Conservation (phyloP, 2,113 vertebrate genomes). For the Cryptomyrus ogoouensis region DNA sequence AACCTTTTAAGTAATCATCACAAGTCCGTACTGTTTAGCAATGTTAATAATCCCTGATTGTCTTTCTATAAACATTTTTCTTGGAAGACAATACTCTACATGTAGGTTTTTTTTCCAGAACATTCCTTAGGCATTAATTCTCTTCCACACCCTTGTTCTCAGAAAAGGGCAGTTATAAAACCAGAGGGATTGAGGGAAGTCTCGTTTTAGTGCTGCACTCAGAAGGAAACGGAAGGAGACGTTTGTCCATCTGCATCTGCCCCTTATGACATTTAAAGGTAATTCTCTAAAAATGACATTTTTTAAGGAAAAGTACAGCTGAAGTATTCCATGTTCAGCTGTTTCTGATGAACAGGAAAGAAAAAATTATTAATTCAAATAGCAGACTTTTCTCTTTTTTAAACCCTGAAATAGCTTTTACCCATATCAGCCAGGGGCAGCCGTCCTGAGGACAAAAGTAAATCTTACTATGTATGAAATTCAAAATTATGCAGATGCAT, state of each 20-base stretch:
- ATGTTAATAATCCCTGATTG: neutral
- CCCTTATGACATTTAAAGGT: neutral
- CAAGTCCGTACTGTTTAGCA: neutral
- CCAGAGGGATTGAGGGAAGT: neutral
- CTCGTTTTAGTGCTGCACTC: neutral
- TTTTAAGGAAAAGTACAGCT: neutral
- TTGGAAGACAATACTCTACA: neutral
- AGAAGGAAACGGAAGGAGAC: neutral
- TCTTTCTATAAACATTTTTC: neutral
- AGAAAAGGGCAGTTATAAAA: slow-evolving; percentile 10
- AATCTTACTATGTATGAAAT: slow-evolving; percentile 8
- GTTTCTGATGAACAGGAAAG: neutral
- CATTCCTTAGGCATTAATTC: slow-evolving; percentile 6
- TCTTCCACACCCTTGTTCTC: neutral
- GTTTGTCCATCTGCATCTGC: neutral
- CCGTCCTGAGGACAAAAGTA: neutral
- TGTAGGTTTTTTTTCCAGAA: neutral
- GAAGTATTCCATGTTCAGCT: neutral
- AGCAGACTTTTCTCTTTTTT: neutral
- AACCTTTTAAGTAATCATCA: neutral
- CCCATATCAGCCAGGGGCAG: neutral
- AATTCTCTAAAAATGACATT: neutral
- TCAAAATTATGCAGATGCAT: slow-evolving; percentile 6
- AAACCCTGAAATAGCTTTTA: slow-evolving; percentile 7
- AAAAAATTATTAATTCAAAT: neutral